phyloP scores from a whole-genome alignment of 2,888 invertebrate species.

The Lomographa bimaculata region DNA sequence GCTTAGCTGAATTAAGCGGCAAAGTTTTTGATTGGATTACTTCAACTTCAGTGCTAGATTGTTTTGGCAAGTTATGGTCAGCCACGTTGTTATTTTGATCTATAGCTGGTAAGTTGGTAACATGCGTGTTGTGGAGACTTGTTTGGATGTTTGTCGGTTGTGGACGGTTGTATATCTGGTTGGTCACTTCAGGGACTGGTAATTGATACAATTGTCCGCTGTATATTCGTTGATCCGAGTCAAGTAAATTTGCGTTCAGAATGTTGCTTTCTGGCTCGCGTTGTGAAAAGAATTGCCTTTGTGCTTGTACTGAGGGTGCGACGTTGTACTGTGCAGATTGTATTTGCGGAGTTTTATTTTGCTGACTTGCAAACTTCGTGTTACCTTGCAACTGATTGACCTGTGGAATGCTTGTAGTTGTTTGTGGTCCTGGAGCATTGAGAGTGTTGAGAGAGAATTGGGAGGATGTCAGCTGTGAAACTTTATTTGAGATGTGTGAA shows the following conservation, averaged over 20 bases:
- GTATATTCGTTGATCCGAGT: constrained; percentile 54
- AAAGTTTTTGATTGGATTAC: constrained; percentile 57
- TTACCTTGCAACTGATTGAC: constrained; percentile 39
- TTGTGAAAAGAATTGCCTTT: constrained; percentile 41
- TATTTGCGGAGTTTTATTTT: constrained; percentile 35
- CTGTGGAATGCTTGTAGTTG: constrained; percentile 28
- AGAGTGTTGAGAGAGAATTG: constrained; percentile 49
- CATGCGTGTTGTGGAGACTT: constrained; percentile 25
- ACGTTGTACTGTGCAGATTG: constrained; percentile 43
- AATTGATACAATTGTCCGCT: constrained; percentile 74
- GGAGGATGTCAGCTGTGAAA: constrained; percentile 69
- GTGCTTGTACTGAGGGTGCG: constrained; percentile 39
- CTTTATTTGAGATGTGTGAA: constrained; percentile 57
- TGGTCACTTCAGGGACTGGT: constrained; percentile 71
- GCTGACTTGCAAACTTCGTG: constrained; percentile 38
- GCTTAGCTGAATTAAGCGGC: constrained; percentile 47
- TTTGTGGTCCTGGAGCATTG: constrained; percentile 17
- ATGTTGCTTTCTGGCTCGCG: constrained; percentile 39
- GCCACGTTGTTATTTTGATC: constrained; percentile 35
- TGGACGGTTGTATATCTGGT: constrained; percentile 61
- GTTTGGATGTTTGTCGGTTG: constrained; percentile 43
- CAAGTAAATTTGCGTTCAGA: constrained; percentile 34
- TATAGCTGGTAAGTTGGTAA: constrained; percentile 17
- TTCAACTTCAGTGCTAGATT: constrained; percentile 53
- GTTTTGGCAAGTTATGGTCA: constrained; percentile 35